A percentile compares a stretch with the other conserved stretches of the same genome.
phyloP scores from a whole-genome alignment of 2,888 invertebrate genomes.

The Oscheius sp. region DNA sequence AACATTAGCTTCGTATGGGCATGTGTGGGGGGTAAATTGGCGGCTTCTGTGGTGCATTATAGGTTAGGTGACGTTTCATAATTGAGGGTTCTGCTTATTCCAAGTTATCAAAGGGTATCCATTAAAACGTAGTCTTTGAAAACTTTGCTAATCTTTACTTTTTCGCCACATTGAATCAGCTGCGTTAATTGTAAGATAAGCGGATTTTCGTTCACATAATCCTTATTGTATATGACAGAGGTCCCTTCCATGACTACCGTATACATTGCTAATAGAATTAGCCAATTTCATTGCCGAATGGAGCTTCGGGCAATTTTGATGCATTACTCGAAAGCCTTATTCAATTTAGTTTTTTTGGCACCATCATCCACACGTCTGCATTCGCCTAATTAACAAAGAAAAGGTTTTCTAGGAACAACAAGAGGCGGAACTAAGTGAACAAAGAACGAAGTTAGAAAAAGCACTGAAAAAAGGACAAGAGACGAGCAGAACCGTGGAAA shows the following conservation, averaged over 20 bases:
- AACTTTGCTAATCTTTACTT: too few species aligned
- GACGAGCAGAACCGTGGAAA: slow-evolving; percentile 54
- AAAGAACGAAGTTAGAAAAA: slow-evolving; percentile 65
- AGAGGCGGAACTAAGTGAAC: slow-evolving; percentile 55
- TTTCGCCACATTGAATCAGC: too few species aligned
- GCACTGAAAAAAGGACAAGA: slow-evolving; percentile 61
- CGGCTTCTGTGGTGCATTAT: too few species aligned
- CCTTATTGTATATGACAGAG: too few species aligned
- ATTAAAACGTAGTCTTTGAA: too few species aligned
- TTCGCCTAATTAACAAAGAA: slow-evolving; percentile 1
- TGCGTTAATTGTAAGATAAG: too few species aligned
- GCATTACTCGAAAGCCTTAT: slow-evolving; percentile 24
- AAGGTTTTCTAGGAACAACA: slow-evolving; percentile 46
- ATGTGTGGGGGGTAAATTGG: too few species aligned
- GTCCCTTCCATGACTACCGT: background rate
- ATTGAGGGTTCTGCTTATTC: too few species aligned
- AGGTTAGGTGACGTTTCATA: too few species aligned
- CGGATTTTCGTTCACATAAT: too few species aligned
- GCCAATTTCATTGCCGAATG: slow-evolving; percentile 11
- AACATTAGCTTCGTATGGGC: background rate
- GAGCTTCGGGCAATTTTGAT: slow-evolving; percentile 25
- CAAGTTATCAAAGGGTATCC: too few species aligned
- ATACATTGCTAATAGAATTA: slow-evolving; percentile 2
- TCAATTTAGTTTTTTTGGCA: slow-evolving; percentile 24
- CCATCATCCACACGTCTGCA: background rate